These are phyloP conservation scores for Corythornis madagascariensis DNA, from an alignment of 2,113 vertebrate species.

Conservation along the genomic window DNA sequence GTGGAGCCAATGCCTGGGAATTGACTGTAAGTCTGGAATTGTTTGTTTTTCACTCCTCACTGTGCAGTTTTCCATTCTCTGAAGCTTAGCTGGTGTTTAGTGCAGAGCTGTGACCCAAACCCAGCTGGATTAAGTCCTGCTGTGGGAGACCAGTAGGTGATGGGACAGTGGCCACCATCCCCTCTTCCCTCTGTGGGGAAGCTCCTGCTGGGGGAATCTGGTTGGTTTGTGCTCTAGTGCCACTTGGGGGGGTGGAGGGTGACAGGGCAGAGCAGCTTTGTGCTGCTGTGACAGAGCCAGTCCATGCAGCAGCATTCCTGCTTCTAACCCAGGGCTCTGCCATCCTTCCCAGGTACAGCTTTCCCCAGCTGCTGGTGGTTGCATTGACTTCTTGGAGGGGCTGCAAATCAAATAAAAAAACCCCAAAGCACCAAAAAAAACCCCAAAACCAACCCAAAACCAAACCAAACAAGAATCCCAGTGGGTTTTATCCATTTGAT, in stretches of 20 bases:
- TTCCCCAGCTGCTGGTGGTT: neutral
- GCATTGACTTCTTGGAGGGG: slow-evolving; percentile 37
- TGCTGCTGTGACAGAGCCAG: neutral
- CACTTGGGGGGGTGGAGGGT: slow-evolving; percentile 32
- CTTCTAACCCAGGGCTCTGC: too few species aligned
- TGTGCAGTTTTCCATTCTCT: slow-evolving; percentile 71
- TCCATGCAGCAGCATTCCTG: too few species aligned
- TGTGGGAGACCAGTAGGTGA: slow-evolving; percentile 52
- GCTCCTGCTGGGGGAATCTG: slow-evolving; percentile 59
- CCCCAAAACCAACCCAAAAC: neutral
- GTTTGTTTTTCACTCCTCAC: slow-evolving; percentile 70
- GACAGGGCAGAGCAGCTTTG: slow-evolving; percentile 19
- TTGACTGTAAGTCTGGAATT: slow-evolving; percentile 66
- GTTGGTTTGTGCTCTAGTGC: slow-evolving; percentile 61
- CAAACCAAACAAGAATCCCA: neutral
- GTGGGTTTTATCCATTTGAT: slow-evolving; percentile 51
- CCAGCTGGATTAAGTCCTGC: slow-evolving; percentile 57
- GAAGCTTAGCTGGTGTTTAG: slow-evolving; percentile 73
- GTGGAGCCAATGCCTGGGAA: slow-evolving; percentile 66
- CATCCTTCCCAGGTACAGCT: too few species aligned
- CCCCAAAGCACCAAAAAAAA: too few species aligned
- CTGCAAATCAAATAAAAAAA: slow-evolving; percentile 50
- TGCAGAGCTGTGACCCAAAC: slow-evolving; percentile 70
- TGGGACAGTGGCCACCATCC: slow-evolving; percentile 43
- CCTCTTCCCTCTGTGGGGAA: slow-evolving; percentile 54